Evolutionary conservation across 30 jellyfish, hydroid and myxozoan species (phyloP).

Genomic region (Aurelia sp.): DNA sequence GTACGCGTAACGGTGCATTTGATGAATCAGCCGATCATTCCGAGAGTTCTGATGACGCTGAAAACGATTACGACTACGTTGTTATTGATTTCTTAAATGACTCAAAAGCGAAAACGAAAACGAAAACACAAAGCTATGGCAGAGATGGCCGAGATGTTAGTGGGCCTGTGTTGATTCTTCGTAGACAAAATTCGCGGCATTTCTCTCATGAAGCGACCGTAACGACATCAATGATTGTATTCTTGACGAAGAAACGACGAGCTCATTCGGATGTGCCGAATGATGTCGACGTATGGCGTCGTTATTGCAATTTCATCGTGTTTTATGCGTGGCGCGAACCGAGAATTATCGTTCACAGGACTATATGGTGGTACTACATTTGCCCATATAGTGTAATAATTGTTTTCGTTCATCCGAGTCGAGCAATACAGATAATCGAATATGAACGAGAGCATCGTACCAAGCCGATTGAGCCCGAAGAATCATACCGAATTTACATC

Average conservation of each 20-base stretch:
- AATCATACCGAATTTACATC: slow-evolving; percentile 33
- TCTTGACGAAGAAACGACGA: not conserved
- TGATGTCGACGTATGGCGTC: slow-evolving; percentile 1
- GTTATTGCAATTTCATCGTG: slow-evolving; percentile 5
- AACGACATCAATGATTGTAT: slow-evolving; percentile 31
- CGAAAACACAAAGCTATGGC: not conserved
- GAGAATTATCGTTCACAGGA: slow-evolving; percentile 12
- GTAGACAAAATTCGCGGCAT: slow-evolving; percentile 26
- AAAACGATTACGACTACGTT: slow-evolving; percentile 33
- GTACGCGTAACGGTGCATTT: not conserved
- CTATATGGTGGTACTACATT: slow-evolving; percentile 35
- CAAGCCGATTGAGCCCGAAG: slow-evolving; percentile 15
- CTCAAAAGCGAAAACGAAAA: not conserved
- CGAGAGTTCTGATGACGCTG: not conserved
- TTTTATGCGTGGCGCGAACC: not conserved
- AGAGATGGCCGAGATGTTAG: not conserved
- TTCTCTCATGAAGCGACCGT: not conserved
- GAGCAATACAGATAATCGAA: slow-evolving; percentile 21
- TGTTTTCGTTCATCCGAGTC: not conserved
- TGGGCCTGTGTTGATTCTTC: slow-evolving; percentile 47
- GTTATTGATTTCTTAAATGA: slow-evolving; percentile 38
- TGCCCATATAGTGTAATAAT: slow-evolving; percentile 33
- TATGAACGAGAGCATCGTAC: slow-evolving; percentile 21
- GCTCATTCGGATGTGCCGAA: not conserved
- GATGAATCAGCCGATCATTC: not conserved